Percentiles rank a stretch among this genome's conserved stretches.
Conservation (phyloP, 1,140 invertebrate species). For the Bombus affinis region DNA sequence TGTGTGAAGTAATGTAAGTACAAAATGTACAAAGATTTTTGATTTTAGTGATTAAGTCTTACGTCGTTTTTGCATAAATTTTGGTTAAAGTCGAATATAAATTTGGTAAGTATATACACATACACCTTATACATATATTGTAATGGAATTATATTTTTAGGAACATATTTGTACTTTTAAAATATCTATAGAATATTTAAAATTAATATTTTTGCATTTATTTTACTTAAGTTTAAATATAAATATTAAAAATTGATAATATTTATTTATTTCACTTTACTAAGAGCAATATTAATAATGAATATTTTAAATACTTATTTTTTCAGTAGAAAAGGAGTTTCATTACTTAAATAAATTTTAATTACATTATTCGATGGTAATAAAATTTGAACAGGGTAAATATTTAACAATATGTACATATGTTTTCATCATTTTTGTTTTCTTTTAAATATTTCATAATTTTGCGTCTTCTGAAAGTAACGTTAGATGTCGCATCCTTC, state of each 20-base stretch:
- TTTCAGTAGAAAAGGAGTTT: background rate
- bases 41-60: background rate
- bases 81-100: background rate
- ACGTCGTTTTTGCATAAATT: constrained; percentile 25
- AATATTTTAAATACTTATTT: background rate
- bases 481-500: constrained; percentile 12
- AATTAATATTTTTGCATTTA: background rate
- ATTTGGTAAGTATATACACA: constrained; percentile 15
- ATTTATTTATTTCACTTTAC: background rate
- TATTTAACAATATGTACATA: background rate
- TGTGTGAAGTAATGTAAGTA: constrained; percentile 3
- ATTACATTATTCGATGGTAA: background rate
- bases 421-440: background rate
- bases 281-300: background rate
- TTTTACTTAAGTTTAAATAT: background rate
- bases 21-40: constrained; percentile 16
- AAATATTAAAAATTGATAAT: background rate
- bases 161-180: background rate
- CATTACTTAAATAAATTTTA: background rate
- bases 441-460: background rate
- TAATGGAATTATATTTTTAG: background rate
- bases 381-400: background rate
- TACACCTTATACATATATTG: background rate
- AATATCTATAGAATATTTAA: background rate
- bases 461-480: background rate